Conservation (phyloP, 2,797 vertebrate species). For the Furcifer pardalis region DNA sequence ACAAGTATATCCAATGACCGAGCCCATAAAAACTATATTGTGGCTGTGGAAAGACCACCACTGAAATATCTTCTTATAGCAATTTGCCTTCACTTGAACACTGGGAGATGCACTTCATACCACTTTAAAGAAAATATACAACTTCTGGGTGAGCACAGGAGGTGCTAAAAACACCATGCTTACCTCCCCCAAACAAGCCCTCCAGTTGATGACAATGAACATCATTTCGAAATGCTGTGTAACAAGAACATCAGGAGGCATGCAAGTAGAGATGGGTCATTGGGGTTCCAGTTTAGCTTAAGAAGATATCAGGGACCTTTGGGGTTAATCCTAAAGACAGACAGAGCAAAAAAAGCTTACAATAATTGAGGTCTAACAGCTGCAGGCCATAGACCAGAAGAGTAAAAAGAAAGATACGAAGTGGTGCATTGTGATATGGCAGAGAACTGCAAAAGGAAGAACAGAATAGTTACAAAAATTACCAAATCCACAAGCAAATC, state of each 20-base stretch:
- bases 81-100: neutral
- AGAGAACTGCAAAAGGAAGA: neutral
- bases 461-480: neutral
- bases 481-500: neutral
- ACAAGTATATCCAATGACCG: neutral
- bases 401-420: slow-evolving; percentile 11
- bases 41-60: neutral
- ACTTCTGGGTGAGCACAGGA: neutral
- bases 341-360: neutral
- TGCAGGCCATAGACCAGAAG: slow-evolving; percentile 31
- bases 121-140: slow-evolving; percentile 16
- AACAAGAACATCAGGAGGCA: neutral
- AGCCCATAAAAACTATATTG: neutral
- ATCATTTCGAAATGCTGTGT: neutral
- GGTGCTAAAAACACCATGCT: neutral
- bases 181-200: neutral
- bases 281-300: neutral
- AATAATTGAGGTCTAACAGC: neutral
- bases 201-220: neutral
- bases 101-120: neutral
- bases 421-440: neutral
- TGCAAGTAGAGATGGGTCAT: neutral
- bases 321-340: neutral
- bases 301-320: neutral
- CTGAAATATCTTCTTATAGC: neutral